Evolutionary conservation across 2,888 invertebrate species (phyloP).

Genomic region (Glyphotaelius pellucidus): DNA sequence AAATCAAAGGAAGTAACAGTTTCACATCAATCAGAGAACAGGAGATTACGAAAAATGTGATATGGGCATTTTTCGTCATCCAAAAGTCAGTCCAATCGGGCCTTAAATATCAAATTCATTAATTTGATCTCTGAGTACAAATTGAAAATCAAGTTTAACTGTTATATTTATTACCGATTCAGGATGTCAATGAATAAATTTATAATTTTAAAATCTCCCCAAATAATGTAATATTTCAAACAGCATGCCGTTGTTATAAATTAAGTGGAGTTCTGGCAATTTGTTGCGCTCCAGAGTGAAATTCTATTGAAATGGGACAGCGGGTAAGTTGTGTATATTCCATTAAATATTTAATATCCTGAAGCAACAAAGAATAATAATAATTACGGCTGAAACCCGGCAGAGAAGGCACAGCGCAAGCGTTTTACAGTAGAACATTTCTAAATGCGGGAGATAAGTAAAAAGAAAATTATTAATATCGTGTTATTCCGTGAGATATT

Average conservation of each 20-base stretch:
- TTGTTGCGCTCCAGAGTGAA: neutral
- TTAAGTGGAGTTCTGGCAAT: neutral
- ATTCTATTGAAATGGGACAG: neutral
- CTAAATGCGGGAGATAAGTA: neutral
- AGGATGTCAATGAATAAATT: no score
- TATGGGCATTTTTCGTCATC: no score
- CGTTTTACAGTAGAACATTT: neutral
- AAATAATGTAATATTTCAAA: neutral
- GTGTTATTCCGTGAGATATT: neutral
- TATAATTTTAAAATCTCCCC: neutral
- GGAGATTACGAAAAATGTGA: no score
- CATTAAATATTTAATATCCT: slow-evolving; percentile 29
- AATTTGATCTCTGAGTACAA: no score
- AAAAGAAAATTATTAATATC: neutral
- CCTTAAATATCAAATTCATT: no score
- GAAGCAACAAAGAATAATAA: slow-evolving; percentile 2
- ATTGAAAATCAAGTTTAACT: no score
- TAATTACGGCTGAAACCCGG: neutral
- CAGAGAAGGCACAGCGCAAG: neutral
- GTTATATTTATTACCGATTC: no score
- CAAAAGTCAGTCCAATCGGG: no score
- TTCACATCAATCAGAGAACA: no score
- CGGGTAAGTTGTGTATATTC: neutral
- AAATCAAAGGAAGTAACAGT: no score
- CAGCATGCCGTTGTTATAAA: neutral